Evolutionary conservation across 2,113 vertebrate genomes (phyloP).

Genomic region (Psittacula cyanocephala): DNA sequence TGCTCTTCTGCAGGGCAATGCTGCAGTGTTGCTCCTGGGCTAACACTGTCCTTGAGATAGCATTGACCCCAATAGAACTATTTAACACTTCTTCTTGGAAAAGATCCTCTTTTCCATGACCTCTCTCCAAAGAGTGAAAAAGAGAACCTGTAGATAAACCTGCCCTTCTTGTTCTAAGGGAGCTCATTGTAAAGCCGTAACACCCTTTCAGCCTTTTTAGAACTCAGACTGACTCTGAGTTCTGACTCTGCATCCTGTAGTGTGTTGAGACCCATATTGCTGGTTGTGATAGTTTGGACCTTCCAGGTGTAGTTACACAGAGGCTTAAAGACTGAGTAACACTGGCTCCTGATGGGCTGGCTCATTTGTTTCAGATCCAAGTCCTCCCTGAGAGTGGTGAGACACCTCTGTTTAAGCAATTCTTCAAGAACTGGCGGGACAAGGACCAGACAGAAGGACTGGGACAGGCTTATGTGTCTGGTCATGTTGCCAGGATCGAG

Average conservation of each 20-base stretch:
- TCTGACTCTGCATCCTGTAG: background rate
- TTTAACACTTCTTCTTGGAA: background rate
- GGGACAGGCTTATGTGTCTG: slow-evolving; percentile 87
- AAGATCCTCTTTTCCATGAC: background rate
- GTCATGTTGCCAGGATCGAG: slow-evolving; percentile 90
- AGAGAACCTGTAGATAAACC: background rate
- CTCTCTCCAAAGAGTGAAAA: background rate
- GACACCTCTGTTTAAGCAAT: slow-evolving; percentile 97
- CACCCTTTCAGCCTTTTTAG: background rate
- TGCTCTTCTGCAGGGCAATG: background rate
- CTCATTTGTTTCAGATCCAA: slow-evolving; percentile 75
- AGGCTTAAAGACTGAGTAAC: background rate
- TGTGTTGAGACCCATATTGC: background rate
- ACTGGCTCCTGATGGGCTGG: background rate
- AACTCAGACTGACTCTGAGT: background rate
- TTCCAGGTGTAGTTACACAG: background rate
- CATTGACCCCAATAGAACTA: background rate
- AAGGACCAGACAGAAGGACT: slow-evolving; percentile 88
- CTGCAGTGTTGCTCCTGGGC: background rate
- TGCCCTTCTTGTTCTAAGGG: background rate
- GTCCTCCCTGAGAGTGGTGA: slow-evolving; percentile 92
- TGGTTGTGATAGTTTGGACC: background rate
- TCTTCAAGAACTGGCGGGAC: slow-evolving; percentile 98
- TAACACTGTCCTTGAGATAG: background rate
- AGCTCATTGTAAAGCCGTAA: background rate